A percentile compares a stretch with the other conserved stretches of the same genome.
phyloP scores from a whole-genome alignment of 2,113 vertebrate genomes.

The Melanotaenia duboulayi region DNA sequence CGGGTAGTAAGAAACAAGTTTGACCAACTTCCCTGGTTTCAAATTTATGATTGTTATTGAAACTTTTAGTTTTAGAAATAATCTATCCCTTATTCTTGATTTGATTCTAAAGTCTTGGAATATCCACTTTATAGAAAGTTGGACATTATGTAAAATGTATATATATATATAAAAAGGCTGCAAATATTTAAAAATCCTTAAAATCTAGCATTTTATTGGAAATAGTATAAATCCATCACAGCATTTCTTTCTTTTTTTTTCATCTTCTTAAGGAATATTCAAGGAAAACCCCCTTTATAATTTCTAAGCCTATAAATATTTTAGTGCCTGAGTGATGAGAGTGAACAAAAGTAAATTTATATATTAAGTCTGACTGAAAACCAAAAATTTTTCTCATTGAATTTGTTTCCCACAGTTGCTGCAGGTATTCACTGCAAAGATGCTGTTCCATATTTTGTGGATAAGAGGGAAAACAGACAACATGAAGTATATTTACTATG shows the following conservation, averaged over 20 bases:
- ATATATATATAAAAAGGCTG: not conserved
- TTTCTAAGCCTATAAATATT: too few species aligned
- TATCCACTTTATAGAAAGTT: not conserved
- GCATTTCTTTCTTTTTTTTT: too few species aligned
- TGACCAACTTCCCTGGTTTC: not conserved
- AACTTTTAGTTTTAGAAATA: not conserved
- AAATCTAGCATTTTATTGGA: not conserved
- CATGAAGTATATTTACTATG: not conserved
- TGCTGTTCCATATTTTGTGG: not conserved
- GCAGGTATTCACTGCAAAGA: too few species aligned
- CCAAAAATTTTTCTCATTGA: too few species aligned
- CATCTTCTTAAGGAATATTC: too few species aligned
- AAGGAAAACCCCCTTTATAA: too few species aligned
- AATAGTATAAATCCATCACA: too few species aligned
- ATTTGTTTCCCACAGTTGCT: too few species aligned
- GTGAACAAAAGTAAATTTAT: too few species aligned
- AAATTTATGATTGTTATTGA: not conserved
- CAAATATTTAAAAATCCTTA: not conserved
- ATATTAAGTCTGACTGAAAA: too few species aligned
- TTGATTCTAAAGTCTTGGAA: slow-evolving; percentile 1
- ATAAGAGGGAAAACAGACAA: not conserved
- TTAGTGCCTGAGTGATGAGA: too few species aligned
- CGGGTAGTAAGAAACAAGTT: not conserved
- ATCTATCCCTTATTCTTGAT: not conserved
- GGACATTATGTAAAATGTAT: not conserved